Percentiles rank a stretch among this genome's conserved stretches.
phyloP scores from a whole-genome alignment of 1,140 invertebrate species.

The Drosophila tsacasi region DNA sequence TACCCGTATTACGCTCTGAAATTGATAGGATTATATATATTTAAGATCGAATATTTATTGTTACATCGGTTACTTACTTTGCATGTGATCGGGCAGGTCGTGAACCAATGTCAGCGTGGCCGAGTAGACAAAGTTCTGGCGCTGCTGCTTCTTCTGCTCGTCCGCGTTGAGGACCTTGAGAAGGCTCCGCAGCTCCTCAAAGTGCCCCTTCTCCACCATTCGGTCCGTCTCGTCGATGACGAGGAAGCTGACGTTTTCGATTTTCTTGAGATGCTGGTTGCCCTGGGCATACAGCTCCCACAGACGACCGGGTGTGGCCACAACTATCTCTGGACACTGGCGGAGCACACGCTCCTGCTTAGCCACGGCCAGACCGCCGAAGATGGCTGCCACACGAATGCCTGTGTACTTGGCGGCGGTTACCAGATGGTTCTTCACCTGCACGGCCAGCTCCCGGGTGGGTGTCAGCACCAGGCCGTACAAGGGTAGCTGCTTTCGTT shows the following conservation, averaged over 20 bases:
- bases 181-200: constrained; percentile 95
- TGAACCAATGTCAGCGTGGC: constrained; percentile 97
- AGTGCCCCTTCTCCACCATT: constrained; percentile 99
- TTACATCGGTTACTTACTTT: constrained; percentile 85
- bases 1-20: constrained; percentile 80
- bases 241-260: constrained; percentile 91
- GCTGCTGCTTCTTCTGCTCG: constrained; percentile 86
- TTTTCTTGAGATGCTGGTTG: constrained; percentile 90
- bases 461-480: constrained; percentile 96
- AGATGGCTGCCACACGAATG: constrained; percentile 89
- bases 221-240: constrained; percentile 99
- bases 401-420: constrained; percentile 92
- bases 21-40: not conserved
- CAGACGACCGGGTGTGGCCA: constrained; percentile 97
- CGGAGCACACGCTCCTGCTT: constrained; percentile 96
- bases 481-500: constrained; percentile 86
- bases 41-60: not conserved
- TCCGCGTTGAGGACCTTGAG: constrained; percentile 92
- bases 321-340: constrained; percentile 95
- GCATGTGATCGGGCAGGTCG: constrained; percentile 91
- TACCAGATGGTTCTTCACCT: constrained; percentile 94
- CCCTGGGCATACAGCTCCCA: constrained; percentile 96
- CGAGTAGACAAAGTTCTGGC: constrained; percentile 99
- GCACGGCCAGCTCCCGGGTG: constrained; percentile 97
- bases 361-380: constrained; percentile 95